A percentile compares a stretch with the other conserved stretches of the same genome.
Evolutionary conservation across 2,113 vertebrate species (phyloP).

Genomic region (Tretioscincus oriximinensis): DNA sequence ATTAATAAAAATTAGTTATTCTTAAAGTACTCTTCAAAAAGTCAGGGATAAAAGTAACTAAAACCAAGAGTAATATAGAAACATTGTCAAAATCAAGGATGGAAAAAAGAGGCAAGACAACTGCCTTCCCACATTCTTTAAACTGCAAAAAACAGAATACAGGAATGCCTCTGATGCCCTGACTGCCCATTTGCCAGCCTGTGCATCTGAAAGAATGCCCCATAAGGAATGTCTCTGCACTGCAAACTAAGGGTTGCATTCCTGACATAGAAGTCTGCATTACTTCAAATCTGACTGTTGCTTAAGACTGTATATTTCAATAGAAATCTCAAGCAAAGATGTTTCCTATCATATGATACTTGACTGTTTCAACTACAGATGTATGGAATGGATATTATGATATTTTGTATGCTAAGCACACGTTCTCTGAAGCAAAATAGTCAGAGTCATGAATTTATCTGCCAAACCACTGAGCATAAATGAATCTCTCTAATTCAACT

Average conservation of each 20-base stretch:
- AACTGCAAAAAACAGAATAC: neutral
- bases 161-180: neutral
- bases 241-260: neutral
- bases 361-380: neutral
- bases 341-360: neutral
- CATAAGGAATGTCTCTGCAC: neutral
- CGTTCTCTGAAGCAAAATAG: neutral
- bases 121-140: neutral
- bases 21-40: no score
- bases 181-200: neutral
- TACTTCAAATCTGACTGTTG: neutral
- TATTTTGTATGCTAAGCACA: neutral
- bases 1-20: no score
- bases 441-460: neutral
- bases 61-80: no score
- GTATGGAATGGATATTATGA: neutral
- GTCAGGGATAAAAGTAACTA: no score
- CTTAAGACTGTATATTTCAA: neutral
- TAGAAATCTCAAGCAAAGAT: neutral
- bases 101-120: neutral
- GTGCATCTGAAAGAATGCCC: neutral
- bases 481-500: neutral
- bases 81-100: neutral
- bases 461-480: neutral
- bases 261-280: neutral